Evolutionary conservation across 1,140 invertebrate species (phyloP).

Genomic region (Leptopilina clavipes): DNA sequence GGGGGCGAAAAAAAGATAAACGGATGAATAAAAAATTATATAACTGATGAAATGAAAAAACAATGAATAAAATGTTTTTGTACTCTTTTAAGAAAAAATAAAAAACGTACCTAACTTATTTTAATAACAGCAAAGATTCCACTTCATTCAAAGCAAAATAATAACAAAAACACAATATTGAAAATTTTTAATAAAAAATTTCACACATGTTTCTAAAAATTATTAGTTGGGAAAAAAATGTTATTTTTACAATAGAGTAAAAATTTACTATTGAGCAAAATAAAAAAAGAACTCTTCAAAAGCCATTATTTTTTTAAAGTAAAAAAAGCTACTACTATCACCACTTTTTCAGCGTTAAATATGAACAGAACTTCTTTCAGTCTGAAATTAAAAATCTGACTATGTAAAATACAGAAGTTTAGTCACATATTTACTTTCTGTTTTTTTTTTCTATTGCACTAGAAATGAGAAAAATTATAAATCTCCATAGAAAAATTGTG

Average conservation of each 20-base stretch:
- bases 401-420: constrained; percentile 5
- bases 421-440: neutral
- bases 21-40: too few relatives aligned
- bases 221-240: neutral
- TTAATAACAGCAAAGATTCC: neutral
- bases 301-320: neutral
- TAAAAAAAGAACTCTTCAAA: neutral
- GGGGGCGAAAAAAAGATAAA: too few relatives aligned
- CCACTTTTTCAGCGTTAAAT: neutral
- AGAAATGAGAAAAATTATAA: neutral
- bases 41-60: neutral
- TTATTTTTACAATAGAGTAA: too few relatives aligned
- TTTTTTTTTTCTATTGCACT: neutral
- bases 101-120: neutral
- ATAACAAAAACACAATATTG: neutral
- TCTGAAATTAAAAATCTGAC: constrained; percentile 6
- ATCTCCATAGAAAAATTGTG: neutral
- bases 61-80: neutral
- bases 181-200: neutral
- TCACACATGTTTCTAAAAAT: too few relatives aligned
- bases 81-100: neutral
- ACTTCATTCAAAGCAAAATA: neutral
- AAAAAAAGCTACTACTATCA: constrained; percentile 1
- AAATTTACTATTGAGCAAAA: neutral
- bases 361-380: constrained; percentile 23